A percentile compares a stretch with the other conserved stretches of the same genome.
Evolutionary conservation across 1,140 invertebrate species (phyloP).

Genomic region (Batillaria attramentaria): DNA sequence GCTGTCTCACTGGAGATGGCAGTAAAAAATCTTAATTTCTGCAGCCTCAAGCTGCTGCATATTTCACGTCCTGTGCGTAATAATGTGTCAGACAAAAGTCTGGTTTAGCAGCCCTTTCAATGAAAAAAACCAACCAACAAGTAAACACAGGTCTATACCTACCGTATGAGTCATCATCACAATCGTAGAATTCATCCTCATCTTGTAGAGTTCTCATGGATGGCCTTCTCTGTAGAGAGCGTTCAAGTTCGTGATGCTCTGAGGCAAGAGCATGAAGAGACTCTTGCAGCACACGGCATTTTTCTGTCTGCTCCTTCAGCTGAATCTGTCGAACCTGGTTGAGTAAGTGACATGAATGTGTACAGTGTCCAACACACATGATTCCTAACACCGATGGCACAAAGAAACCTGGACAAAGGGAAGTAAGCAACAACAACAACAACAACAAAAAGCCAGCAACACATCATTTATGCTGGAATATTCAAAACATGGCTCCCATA

Average conservation of each 20-base stretch:
- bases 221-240: slow-evolving; percentile 70
- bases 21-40: no score
- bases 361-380: background rate
- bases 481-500: no score
- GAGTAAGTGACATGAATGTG: background rate
- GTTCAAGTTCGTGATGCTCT: slow-evolving; percentile 81
- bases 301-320: slow-evolving; percentile 75
- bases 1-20: no score
- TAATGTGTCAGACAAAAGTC: background rate
- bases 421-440: no score
- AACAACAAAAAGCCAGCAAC: no score
- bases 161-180: slow-evolving; percentile 53
- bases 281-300: slow-evolving; percentile 80
- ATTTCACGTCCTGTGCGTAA: background rate
- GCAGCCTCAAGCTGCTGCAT: no score
- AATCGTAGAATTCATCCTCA: slow-evolving; percentile 81
- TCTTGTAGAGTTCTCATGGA: slow-evolving; percentile 76
- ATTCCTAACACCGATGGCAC: no score
- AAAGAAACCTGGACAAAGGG: no score
- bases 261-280: slow-evolving; percentile 79
- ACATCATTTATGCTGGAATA: no score
- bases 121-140: background rate
- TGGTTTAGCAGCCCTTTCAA: background rate
- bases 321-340: slow-evolving; percentile 71
- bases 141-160: background rate